Percentiles rank a stretch among this genome's conserved stretches.
phyloP scores from a whole-genome alignment of 2,113 vertebrate species.

The Tachysurus vachellii region DNA sequence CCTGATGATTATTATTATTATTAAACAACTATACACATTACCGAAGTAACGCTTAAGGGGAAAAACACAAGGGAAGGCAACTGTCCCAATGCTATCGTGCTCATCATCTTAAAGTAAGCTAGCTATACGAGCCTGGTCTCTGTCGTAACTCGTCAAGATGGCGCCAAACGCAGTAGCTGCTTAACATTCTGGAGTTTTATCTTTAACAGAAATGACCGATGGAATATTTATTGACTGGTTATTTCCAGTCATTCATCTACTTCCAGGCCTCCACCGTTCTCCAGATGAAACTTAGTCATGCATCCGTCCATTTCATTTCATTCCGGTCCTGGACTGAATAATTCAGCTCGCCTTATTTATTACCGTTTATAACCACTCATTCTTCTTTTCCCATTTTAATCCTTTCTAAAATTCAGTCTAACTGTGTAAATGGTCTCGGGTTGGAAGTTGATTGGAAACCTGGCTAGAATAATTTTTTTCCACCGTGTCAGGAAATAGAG shows the following conservation, averaged over 20 bases:
- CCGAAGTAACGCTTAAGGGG: background rate
- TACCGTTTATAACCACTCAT: background rate
- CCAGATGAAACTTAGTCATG: background rate
- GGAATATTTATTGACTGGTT: background rate
- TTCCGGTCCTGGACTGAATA: background rate
- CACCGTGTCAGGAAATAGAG: background rate
- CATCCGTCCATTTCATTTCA: background rate
- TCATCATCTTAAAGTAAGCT: background rate
- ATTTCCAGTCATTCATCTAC: background rate
- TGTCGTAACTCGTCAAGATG: background rate
- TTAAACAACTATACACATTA: background rate
- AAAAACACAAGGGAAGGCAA: background rate
- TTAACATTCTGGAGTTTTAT: background rate
- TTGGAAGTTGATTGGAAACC: background rate
- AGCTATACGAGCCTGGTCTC: background rate
- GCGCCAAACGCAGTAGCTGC: background rate
- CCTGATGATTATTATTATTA: background rate
- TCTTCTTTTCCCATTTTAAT: background rate
- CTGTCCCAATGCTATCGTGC: background rate
- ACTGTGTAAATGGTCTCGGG: background rate
- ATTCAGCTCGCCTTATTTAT: conserved; percentile 1
- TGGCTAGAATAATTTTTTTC: background rate
- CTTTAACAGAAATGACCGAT: background rate
- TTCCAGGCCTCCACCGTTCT: background rate
- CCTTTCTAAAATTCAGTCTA: background rate